Percentiles rank a stretch among this genome's conserved stretches.
Evolutionary conservation across 2,797 vertebrate genomes (phyloP).

Genomic region (Oophaga sylvatica): DNA sequence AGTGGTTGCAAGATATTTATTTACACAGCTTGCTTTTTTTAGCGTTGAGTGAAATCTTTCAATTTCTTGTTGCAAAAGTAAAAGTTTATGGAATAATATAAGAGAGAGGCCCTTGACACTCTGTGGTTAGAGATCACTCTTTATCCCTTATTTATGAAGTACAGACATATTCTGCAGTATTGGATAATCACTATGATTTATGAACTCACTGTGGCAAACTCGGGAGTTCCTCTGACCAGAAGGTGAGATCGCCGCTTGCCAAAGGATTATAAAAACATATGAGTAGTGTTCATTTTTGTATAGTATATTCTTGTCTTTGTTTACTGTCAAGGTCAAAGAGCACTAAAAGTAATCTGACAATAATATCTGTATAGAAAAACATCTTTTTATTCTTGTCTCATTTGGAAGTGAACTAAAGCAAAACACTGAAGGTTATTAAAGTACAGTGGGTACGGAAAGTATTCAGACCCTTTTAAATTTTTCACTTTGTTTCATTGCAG

Average conservation of each 20-base stretch:
- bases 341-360: background rate
- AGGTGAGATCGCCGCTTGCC: background rate
- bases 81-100: constrained; percentile 24
- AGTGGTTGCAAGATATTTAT: no score
- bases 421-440: background rate
- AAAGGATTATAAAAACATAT: background rate
- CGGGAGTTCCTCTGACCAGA: background rate
- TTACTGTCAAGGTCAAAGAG: background rate
- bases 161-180: constrained; percentile 6
- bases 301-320: background rate
- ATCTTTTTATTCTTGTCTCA: background rate
- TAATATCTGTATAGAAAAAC: background rate
- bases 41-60: constrained; percentile 1
- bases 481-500: no score
- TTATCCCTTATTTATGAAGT: constrained; percentile 30
- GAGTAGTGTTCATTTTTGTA: background rate
- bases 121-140: constrained; percentile 12
- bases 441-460: background rate
- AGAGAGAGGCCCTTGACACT: background rate
- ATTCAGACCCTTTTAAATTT: no score
- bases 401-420: background rate
- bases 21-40: background rate
- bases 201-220: background rate
- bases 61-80: constrained; percentile 26
- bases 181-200: constrained; percentile 24